A percentile compares a stretch with the other conserved stretches of the same genome.
phyloP scores from a whole-genome alignment of 2,888 invertebrate genomes.

The Sarcophaga caerulescens region DNA sequence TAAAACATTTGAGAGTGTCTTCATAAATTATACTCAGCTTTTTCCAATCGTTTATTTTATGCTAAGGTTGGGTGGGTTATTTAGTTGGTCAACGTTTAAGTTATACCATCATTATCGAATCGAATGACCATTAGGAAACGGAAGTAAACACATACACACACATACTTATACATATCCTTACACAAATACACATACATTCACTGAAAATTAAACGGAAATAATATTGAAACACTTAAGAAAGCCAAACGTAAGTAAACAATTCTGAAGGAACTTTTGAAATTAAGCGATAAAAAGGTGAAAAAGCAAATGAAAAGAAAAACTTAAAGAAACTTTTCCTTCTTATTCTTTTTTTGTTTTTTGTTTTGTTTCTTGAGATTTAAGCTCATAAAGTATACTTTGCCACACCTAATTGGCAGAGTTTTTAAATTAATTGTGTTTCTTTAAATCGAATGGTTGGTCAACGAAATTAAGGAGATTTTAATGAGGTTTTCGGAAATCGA shows the following conservation, averaged over 20 bases:
- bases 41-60: neutral
- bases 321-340: neutral
- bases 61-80: neutral
- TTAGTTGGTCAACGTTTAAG: constrained; percentile 23
- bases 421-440: neutral
- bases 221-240: constrained; percentile 33
- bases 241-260: constrained; percentile 13
- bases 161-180: neutral
- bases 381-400: neutral
- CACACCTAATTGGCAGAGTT: neutral
- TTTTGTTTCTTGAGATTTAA: neutral
- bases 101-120: constrained; percentile 42
- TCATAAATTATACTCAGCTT: constrained; percentile 14
- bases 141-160: neutral
- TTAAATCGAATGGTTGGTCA: neutral
- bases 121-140: constrained; percentile 33
- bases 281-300: constrained; percentile 1
- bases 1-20: constrained; percentile 47
- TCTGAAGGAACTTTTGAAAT: constrained; percentile 27
- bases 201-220: constrained; percentile 29
- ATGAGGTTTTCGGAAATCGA: neutral
- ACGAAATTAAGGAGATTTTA: neutral
- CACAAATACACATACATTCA: neutral
- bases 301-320: neutral
- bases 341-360: no score